phyloP scores from a whole-genome alignment of 2,797 vertebrate species.

The Siniperca scherzeri region DNA sequence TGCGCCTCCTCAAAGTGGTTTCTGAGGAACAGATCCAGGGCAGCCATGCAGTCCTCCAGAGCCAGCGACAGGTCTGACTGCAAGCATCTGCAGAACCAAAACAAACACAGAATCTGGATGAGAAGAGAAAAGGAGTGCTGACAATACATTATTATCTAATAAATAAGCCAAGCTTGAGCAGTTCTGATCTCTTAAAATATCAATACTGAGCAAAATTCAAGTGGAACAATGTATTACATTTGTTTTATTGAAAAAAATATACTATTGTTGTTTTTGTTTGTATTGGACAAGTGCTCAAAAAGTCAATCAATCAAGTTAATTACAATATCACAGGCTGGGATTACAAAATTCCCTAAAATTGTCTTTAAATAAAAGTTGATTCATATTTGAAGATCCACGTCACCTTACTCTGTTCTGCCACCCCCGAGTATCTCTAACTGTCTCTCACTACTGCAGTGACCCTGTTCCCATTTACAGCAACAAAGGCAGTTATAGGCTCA shows the following conservation, averaged over 20 bases:
- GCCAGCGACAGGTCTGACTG: conserved; percentile 90
- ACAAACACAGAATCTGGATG: conserved; percentile 51
- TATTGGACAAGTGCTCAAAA: neutral
- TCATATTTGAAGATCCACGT: neutral
- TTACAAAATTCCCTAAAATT: neutral
- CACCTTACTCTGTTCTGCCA: neutral
- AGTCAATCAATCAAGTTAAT: neutral
- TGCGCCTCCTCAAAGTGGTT: conserved; percentile 96
- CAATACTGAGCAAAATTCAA: neutral
- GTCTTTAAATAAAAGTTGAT: neutral
- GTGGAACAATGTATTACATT: neutral
- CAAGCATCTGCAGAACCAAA: conserved; percentile 84
- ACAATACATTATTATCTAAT: neutral
- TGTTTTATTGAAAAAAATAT: neutral
- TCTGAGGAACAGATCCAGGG: conserved; percentile 95
- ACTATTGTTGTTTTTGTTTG: neutral
- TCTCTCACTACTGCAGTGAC: conserved; percentile 36
- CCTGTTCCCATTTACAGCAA: conserved; percentile 27
- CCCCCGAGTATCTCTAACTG: neutral
- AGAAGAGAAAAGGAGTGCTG: conserved; percentile 4
- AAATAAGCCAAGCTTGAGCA: neutral
- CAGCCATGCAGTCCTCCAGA: conserved; percentile 94
- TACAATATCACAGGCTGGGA: neutral
- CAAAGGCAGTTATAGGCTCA: conserved; percentile 12
- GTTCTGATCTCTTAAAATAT: neutral